Percentiles rank a stretch among this genome's conserved stretches.
These are phyloP conservation scores for Radopholus similis DNA, from an alignment of 1,140 invertebrate genomes.

Conservation along the genomic window DNA sequence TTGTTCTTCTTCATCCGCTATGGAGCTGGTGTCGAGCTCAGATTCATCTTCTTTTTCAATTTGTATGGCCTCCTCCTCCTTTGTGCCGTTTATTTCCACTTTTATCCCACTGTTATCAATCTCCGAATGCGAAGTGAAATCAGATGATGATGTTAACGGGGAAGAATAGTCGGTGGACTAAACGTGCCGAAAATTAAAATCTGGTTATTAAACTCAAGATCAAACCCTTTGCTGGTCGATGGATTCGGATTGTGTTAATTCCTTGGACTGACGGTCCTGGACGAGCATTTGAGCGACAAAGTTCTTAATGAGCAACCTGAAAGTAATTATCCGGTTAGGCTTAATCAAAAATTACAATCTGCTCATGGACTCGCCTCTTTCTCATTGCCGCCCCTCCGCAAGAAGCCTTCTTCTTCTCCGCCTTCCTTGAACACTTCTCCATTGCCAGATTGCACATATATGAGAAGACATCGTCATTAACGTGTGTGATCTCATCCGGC, in stretches of 20 bases:
- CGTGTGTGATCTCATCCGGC: constrained; percentile 11
- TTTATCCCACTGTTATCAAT: too few relatives aligned
- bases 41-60: too few relatives aligned
- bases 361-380: constrained; percentile 30
- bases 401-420: constrained; percentile 50
- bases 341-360: background rate
- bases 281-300: constrained; percentile 50
- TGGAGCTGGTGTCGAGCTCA: too few relatives aligned
- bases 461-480: constrained; percentile 37
- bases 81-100: too few relatives aligned
- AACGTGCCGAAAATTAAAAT: too few relatives aligned
- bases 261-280: constrained; percentile 29
- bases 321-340: too few relatives aligned
- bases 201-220: too few relatives aligned
- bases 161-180: too few relatives aligned
- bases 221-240: too few relatives aligned
- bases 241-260: background rate
- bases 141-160: background rate
- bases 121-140: background rate
- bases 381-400: constrained; percentile 51
- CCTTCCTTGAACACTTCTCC: constrained; percentile 49
- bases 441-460: constrained; percentile 50
- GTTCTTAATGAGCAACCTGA: constrained; percentile 47
- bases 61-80: too few relatives aligned
- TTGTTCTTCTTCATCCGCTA: too few relatives aligned